Percentiles rank a stretch among this genome's conserved stretches.
Conservation (phyloP, 2,888 invertebrate genomes). For the Noctua janthina region DNA sequence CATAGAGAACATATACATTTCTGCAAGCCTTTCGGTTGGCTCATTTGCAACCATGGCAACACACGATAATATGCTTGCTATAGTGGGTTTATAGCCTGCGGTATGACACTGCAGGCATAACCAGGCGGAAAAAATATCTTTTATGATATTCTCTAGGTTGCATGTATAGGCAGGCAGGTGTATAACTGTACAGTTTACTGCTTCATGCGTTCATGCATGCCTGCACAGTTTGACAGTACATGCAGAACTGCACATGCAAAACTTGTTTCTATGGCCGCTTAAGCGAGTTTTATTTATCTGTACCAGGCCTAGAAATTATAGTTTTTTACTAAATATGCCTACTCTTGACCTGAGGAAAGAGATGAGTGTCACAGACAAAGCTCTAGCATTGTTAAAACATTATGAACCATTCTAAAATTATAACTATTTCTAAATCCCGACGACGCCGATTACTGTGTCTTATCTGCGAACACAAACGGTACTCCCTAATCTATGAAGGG, state of each 20-base stretch:
- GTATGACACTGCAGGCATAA: too few relatives aligned
- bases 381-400: background rate
- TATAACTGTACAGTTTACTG: background rate
- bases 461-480: slow-evolving; percentile 43
- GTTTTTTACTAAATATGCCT: too few relatives aligned
- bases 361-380: background rate
- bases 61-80: background rate
- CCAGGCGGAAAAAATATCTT: too few relatives aligned
- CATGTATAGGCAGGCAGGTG: background rate
- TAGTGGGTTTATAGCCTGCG: background rate
- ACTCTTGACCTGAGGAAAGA: too few relatives aligned
- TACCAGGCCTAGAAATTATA: background rate
- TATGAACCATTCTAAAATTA: background rate
- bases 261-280: background rate
- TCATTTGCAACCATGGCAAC: background rate
- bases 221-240: background rate
- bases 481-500: slow-evolving; percentile 71
- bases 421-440: background rate
- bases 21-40: background rate
- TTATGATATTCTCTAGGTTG: background rate
- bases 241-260: background rate
- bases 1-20: background rate
- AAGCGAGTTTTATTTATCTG: background rate
- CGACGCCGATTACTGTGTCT: slow-evolving; percentile 1
- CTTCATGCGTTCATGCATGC: background rate